A percentile compares a stretch with the other conserved stretches of the same genome.
Conservation (phyloP, 1,140 invertebrate genomes). For the Bilobella aurantiaca region DNA sequence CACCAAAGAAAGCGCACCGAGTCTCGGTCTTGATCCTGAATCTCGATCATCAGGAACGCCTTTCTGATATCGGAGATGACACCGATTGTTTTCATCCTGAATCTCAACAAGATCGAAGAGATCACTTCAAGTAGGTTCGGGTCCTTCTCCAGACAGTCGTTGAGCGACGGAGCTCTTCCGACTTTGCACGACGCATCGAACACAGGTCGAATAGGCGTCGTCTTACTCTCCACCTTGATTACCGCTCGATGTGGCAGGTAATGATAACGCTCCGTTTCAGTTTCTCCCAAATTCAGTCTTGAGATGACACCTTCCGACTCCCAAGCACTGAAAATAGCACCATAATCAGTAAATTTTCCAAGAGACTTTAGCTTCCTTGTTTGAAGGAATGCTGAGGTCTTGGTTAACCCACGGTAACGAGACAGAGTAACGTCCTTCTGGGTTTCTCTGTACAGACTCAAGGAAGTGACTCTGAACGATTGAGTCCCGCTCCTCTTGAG, state of each 20-base stretch:
- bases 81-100: constrained; percentile 20
- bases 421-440: constrained; percentile 14
- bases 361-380: constrained; percentile 30
- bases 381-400: background rate
- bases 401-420: constrained; percentile 8
- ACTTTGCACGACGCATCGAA: constrained; percentile 37
- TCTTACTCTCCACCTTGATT: constrained; percentile 7
- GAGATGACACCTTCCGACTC: constrained; percentile 34
- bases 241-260: constrained; percentile 14
- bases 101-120: constrained; percentile 23
- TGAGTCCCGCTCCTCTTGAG: constrained; percentile 7
- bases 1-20: constrained; percentile 35
- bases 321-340: constrained; percentile 37
- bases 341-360: constrained; percentile 36
- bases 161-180: constrained; percentile 33
- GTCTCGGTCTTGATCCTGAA: constrained; percentile 10
- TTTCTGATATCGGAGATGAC: constrained; percentile 35
- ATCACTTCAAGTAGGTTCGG: constrained; percentile 35
- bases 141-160: constrained; percentile 38
- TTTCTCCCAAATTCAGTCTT: background rate
- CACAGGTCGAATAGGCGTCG: constrained; percentile 32
- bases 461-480: background rate
- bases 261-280: background rate
- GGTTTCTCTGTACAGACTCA: background rate
- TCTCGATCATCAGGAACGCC: constrained; percentile 30